Evolutionary conservation across 2,113 vertebrate genomes (phyloP), one percentile per base, ranked within the genome.

Genomic region (Catagonus wagneri): DNA sequence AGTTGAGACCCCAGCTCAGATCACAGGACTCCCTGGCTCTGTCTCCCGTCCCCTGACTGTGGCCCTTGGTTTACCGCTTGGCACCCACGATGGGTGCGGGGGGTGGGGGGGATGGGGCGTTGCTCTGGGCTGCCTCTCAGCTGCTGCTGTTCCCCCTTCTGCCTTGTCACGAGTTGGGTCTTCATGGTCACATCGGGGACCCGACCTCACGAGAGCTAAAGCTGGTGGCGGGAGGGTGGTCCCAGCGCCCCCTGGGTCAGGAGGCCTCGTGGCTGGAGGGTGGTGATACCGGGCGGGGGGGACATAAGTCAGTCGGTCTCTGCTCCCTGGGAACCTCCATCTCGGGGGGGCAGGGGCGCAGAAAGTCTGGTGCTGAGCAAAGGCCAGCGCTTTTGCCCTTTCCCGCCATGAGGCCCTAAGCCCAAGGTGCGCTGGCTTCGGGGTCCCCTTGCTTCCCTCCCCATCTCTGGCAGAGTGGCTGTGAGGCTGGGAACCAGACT

Each of bases 21-120:
- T 68, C 39, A 68, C 36, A 75, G 66, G 63, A 76, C 52, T 84
- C 61, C 54, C 4, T 87, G 27, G 16, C n/a, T 96, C 27, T 91
- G 22, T 71, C 54, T 72, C 63, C 74, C 15, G 63, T 36, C 60
- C 52, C 4, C 0, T 44, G 44, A 29, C 22, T n/a, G 1, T 63
- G 63, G 76, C 27, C 76, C 44, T 96, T 91, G 83, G 36, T 90
- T 96, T 96, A 79, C 32, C 36, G 44, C 36, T 93, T 17, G 36
- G 56, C 17, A 89, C 61, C 36, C 56, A 81, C 60, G 50, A 95
- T 22, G 12, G 7, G 15, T 11, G 32, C 36, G 88, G 39, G 52
- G 32, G 36, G 1, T 75, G 44, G 44, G 44, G 5, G n/a, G n/a
- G n/a, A n/a, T n/a, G n/a, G n/a, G n/a, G n/a, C n/a, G n/a, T n/a